These are phyloP conservation scores for Noctilio leporinus DNA, from an alignment of 2,113 vertebrate species.

Conservation along the genomic window DNA sequence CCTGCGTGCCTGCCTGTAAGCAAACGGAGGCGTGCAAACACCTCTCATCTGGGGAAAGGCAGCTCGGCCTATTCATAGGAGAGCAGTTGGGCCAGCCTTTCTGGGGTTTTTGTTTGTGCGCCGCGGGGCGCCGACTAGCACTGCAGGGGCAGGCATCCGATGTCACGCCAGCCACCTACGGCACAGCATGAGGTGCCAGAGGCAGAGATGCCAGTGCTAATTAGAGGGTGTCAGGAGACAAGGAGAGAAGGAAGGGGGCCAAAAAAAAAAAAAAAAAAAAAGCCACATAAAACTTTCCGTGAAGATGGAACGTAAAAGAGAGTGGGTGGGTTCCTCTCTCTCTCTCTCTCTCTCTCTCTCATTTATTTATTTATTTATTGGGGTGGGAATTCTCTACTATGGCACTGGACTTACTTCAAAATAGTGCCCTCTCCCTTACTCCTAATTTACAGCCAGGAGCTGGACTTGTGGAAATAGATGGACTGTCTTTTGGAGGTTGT, in stretches of 20 bases:
- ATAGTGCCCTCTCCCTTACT: neutral
- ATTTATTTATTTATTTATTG: too few relatives aligned
- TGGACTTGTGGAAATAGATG: neutral
- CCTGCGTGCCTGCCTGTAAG: slow-evolving; percentile 37
- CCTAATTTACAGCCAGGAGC: neutral
- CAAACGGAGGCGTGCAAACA: slow-evolving; percentile 6
- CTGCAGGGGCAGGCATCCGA: slow-evolving; percentile 58
- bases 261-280: neutral
- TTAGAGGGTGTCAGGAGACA: slow-evolving; percentile 76
- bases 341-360: too few relatives aligned
- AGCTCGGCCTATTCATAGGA: slow-evolving; percentile 70
- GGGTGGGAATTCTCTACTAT: slow-evolving; percentile 49
- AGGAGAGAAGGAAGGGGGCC: slow-evolving; percentile 7
- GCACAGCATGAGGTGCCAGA: slow-evolving; percentile 57
- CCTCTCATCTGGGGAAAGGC: slow-evolving; percentile 64
- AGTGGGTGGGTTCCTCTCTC: neutral
- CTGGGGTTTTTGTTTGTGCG: slow-evolving; percentile 73
- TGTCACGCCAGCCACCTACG: slow-evolving; percentile 66
- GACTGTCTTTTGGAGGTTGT: neutral
- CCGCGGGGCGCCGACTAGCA: slow-evolving; percentile 59
- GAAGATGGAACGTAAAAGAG: slow-evolving; percentile 48
- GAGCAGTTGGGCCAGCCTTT: slow-evolving; percentile 65
- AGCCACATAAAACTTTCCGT: slow-evolving; percentile 36
- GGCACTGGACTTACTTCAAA: neutral
- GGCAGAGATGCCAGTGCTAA: slow-evolving; percentile 64